Base-by-base conservation (phyloP, 2,113 vertebrate genomes). In the Mesembrinibis cayennensis region DNA sequence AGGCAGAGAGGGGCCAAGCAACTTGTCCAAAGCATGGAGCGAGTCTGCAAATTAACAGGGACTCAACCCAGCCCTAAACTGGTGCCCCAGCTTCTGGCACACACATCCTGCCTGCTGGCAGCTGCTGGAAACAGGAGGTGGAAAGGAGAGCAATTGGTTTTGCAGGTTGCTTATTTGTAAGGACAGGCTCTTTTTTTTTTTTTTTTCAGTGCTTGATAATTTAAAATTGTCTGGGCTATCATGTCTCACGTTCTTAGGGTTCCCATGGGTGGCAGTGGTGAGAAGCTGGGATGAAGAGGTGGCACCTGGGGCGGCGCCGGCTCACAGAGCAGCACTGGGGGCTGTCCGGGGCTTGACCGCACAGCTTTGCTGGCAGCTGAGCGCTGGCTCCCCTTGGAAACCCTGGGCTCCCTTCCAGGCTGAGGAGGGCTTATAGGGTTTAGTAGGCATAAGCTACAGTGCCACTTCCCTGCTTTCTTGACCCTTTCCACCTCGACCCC, bases 351-450 rank as follows among this genome's bases (percentile, higher is more conserved):
- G 52, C 42, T 93, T 50, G 88, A 69, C 83, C 61, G 71, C 70
- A 20, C 77, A 53, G 67, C 67, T 67, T n/a, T 78, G 89, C 66
- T 79, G 95, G 78, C 52, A 67, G 13, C 82, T 5, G 38, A 90
- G 40, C 1, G 12, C 82, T 74, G 85, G 38, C 85, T 89, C 49
- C 69, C 2, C 1, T 59, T 22, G 2, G n/a, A 30, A 90, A 55
- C 71, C 42, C 79, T 58, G 86, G 79, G 86, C 70, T 94, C 22
- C 42, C 25, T 78, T 92, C 91, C 93, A 97, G 91, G 82, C 79
- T 2, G 0, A 67, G 70, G 27, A 94, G 56, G 32, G 61, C 66
- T 94, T 59, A 88, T n/a, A 72, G 82, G 74, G 80, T 92, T 95
- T 86, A 82, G 38, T 29, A 76, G 61, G 22, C 32, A 63, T 79